Evolutionary conservation across 2,113 vertebrate species (phyloP), one percentile per base, ranked within the genome.

Genomic region (Semicossyphus pulcher): DNA sequence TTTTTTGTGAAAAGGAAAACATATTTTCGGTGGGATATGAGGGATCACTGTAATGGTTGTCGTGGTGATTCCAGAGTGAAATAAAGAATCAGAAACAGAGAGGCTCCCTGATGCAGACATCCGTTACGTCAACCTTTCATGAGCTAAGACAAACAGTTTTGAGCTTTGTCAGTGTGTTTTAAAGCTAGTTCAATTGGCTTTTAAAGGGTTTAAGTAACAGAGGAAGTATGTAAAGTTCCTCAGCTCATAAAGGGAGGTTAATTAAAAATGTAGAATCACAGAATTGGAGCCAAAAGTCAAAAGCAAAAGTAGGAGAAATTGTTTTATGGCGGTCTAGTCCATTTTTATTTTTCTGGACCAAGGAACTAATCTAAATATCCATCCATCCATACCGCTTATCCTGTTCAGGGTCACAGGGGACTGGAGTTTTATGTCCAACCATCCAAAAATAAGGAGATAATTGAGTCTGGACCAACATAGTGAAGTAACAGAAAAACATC

Each of bases 21-120:
- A 36, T 34, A 39, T 72, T 84, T 81, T 69, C 20, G 57, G 4
- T 29, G 26, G 47, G 52, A 48, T 41, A n/a, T 48, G 45, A 54
- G 26, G 67, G 75, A 69, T 63, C 36, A 49, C 25, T n/a, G 62
- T 51, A 21, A 79, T 76, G 61, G 51, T 49, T 76, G 62, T 72
- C 34, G 23, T 32, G 37, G n/a, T 15, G 16, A 53, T 28, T 76
- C 66, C 31, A 39, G 26, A 68, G 49, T 44, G 51, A 68, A 25
- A 45, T 47, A 25, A 67, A 34, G 29, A 25, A 51, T 75, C 39
- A 67, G 42, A 36, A 79, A 45, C 71, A 76, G 48, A 52, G 29
- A 59, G 47, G 65, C 37, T 36, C n/a, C 23, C 5, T 48, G n/a
- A 59, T 48, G 44, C 53, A 37, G 48, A 74, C 56, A 71, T 61